phyloP scores from a whole-genome alignment of 2,113 vertebrate species.

The Ia io region DNA sequence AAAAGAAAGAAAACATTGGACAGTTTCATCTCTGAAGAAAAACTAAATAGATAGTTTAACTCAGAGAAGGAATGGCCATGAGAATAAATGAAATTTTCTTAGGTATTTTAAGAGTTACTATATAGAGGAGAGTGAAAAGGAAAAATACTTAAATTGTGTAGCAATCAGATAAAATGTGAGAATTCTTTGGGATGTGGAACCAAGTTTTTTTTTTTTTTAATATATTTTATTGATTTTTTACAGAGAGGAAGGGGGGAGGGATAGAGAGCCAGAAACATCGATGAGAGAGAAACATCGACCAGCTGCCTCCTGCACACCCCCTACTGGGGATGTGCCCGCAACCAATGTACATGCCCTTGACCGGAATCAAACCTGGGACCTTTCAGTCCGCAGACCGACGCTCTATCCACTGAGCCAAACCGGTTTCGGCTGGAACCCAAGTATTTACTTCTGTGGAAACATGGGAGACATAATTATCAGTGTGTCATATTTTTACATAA shows the following conservation, averaged over 20 bases:
- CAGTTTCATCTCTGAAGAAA: neutral
- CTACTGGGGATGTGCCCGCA: too few species aligned
- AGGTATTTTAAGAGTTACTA: conserved; percentile 3
- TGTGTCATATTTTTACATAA: conserved; percentile 32
- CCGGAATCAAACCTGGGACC: too few species aligned
- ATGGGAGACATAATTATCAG: neutral
- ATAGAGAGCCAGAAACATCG: too few species aligned
- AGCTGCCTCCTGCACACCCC: too few species aligned
- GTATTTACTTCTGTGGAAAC: neutral
- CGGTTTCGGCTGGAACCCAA: too few species aligned
- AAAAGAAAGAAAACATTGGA: neutral
- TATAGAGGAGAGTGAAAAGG: neutral
- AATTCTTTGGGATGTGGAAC: conserved; percentile 1
- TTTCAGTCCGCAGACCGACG: too few species aligned
- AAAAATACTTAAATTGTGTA: neutral
- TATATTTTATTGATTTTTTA: too few species aligned
- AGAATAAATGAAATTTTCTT: conserved; percentile 1
- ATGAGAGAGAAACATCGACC: too few species aligned
- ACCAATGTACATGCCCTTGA: too few species aligned
- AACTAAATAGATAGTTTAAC: neutral
- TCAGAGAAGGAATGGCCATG: neutral
- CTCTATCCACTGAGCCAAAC: too few species aligned
- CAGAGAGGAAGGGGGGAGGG: too few species aligned
- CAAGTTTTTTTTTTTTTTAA: too few species aligned
- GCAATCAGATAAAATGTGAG: neutral